Conservation (phyloP, 2,113 vertebrate species). For the Varanus salvator region DNA sequence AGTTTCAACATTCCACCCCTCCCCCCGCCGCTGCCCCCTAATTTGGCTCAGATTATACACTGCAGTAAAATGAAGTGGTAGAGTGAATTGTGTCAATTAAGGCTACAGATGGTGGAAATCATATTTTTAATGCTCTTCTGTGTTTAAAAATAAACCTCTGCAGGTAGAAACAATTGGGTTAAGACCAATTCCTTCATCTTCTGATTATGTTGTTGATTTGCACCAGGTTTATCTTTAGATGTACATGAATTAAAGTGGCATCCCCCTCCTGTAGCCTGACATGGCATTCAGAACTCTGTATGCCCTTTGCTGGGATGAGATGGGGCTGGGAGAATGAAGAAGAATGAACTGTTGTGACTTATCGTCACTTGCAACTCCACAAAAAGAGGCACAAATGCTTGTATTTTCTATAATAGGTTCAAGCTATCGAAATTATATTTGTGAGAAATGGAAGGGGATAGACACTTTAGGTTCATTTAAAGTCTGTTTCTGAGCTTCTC, state of each 20-base stretch:
- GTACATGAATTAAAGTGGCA: neutral
- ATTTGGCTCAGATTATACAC: neutral
- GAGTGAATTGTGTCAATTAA: neutral
- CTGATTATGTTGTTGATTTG: neutral
- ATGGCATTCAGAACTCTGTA: neutral
- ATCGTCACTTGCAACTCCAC: neutral
- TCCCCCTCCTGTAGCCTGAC: neutral
- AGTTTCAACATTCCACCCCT: neutral
- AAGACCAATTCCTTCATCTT: neutral
- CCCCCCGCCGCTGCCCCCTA: too few relatives aligned
- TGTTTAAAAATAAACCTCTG: too few relatives aligned
- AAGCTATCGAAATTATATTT: neutral
- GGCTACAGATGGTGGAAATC: neutral
- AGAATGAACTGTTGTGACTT: neutral
- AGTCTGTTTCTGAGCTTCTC: neutral
- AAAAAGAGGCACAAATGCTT: neutral
- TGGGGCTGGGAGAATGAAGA: neutral
- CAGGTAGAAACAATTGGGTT: neutral
- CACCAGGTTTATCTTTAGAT: neutral
- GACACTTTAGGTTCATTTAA: neutral
- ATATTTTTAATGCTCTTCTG: neutral
- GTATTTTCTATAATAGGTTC: too few relatives aligned
- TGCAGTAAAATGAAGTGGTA: neutral
- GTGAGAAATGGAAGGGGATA: neutral
- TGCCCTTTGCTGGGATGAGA: neutral